phyloP scores from a whole-genome alignment of 2,888 invertebrate species.

The Pyrrhia umbra region DNA sequence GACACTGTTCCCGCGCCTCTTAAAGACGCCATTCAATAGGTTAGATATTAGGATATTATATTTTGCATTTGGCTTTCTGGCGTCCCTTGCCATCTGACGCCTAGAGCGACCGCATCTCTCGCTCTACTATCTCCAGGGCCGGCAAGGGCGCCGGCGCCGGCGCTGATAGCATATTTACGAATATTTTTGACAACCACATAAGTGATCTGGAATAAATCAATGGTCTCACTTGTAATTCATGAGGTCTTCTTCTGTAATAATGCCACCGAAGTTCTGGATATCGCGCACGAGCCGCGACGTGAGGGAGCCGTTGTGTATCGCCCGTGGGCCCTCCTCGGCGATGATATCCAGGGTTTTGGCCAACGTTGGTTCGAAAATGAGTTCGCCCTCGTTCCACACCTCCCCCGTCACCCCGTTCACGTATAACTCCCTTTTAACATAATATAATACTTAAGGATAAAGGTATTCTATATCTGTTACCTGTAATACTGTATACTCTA shows the following conservation, averaged over 20 bases:
- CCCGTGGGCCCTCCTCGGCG: slow-evolving; percentile 92
- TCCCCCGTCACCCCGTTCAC: slow-evolving; percentile 91
- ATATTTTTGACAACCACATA: neutral
- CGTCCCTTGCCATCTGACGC: no score
- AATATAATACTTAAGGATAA: neutral
- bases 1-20: no score
- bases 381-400: slow-evolving; percentile 91
- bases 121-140: no score
- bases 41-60: no score
- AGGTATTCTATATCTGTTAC: neutral
- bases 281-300: slow-evolving; percentile 92
- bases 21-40: no score
- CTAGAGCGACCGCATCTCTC: no score
- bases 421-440: slow-evolving; percentile 86
- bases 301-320: slow-evolving; percentile 94
- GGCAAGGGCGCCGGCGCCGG: no score
- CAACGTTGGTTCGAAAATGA: slow-evolving; percentile 91
- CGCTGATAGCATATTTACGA: no score
- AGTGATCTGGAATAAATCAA: neutral
- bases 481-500: no score
- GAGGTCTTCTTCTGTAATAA: slow-evolving; percentile 95
- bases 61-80: no score
- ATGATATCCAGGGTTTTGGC: slow-evolving; percentile 93
- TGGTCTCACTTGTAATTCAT: slow-evolving; percentile 91
- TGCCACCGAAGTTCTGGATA: slow-evolving; percentile 92